These are phyloP conservation scores for Dinomys branickii DNA, from an alignment of 2,113 vertebrate genomes.

Conservation along the genomic window DNA sequence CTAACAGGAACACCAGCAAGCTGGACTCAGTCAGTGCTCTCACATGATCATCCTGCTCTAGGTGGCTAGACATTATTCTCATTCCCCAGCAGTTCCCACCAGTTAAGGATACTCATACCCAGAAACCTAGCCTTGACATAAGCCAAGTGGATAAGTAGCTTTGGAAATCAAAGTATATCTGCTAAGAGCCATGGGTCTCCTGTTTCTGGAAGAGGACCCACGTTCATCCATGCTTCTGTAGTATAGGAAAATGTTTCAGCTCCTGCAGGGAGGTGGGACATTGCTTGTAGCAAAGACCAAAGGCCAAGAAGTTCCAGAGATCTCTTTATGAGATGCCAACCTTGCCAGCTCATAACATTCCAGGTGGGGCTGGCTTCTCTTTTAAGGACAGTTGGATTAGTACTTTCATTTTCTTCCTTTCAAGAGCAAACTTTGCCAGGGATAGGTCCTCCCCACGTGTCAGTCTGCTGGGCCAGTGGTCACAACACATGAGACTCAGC, in stretches of 20 bases:
- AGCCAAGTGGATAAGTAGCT: background rate
- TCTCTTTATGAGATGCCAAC: background rate
- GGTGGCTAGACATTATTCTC: background rate
- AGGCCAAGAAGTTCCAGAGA: background rate
- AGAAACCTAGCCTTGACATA: background rate
- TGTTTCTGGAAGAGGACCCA: background rate
- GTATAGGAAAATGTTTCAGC: background rate
- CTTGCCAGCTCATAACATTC: background rate
- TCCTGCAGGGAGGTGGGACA: background rate
- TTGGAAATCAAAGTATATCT: conserved; percentile 22
- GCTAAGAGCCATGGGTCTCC: background rate
- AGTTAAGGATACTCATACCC: background rate
- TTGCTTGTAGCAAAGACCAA: background rate
- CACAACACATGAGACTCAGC: background rate
- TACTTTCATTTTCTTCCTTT: background rate
- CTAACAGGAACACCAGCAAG: background rate
- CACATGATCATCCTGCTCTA: background rate
- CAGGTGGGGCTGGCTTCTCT: background rate
- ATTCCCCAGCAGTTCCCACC: background rate
- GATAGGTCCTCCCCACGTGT: background rate
- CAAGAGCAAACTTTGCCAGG: background rate
- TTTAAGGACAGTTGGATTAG: background rate
- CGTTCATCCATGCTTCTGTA: background rate
- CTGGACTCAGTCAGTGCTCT: background rate
- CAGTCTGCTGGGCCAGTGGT: background rate